Conservation (phyloP, 2,888 invertebrate species). For the Aphrophora alni region DNA sequence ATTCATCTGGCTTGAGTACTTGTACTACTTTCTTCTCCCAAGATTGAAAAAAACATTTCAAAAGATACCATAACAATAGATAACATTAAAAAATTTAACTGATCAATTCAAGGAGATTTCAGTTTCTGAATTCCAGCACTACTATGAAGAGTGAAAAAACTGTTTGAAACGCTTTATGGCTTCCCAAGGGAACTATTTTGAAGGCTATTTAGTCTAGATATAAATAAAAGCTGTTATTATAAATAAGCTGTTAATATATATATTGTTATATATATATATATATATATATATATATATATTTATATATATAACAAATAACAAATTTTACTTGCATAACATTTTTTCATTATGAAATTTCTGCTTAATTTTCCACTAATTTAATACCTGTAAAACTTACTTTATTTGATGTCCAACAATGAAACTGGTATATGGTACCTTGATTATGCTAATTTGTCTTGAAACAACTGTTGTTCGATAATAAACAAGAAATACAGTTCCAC, state of each 20-base stretch:
- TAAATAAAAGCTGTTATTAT: background rate
- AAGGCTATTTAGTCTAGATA: background rate
- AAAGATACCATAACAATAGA: background rate
- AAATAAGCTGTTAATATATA: background rate
- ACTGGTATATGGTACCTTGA: too few relatives aligned
- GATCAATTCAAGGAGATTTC: constrained; percentile 49
- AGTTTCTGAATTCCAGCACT: constrained; percentile 46
- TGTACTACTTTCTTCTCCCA: background rate
- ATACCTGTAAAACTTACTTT: too few relatives aligned
- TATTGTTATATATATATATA: too few relatives aligned
- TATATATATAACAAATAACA: too few relatives aligned
- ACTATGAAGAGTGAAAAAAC: constrained; percentile 48
- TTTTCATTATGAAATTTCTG: too few relatives aligned
- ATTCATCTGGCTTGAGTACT: background rate
- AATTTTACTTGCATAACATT: too few relatives aligned
- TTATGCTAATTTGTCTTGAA: too few relatives aligned
- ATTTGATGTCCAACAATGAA: too few relatives aligned
- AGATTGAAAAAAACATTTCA: background rate
- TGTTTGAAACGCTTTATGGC: constrained; percentile 48
- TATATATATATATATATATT: too few relatives aligned
- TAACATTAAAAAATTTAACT: constrained; percentile 38
- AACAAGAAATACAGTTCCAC: too few relatives aligned
- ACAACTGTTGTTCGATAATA: too few relatives aligned
- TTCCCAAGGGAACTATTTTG: constrained; percentile 48
- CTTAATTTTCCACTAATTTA: too few relatives aligned